Evolutionary conservation across 1,140 invertebrate genomes (phyloP).

Genomic region (Zaprionus lachaisei): DNA sequence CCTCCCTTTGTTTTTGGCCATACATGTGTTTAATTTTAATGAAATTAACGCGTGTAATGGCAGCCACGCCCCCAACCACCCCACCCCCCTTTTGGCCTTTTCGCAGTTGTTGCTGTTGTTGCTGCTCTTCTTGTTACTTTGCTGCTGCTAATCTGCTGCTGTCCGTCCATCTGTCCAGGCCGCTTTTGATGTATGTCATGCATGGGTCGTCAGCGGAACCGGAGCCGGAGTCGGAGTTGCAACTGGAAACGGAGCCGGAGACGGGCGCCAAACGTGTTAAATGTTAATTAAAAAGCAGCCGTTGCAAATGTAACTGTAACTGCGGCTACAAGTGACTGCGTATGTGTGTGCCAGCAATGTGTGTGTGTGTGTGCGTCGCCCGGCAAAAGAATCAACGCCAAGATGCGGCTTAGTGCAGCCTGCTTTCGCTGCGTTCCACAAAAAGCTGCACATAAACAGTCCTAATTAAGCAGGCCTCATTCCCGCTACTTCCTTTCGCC

Average conservation of each 20-base stretch:
- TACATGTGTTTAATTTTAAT: constrained; percentile 83
- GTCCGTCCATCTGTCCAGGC: constrained; percentile 49
- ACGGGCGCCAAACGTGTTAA: constrained; percentile 65
- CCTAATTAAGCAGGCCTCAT: constrained; percentile 60
- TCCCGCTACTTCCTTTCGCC: background rate
- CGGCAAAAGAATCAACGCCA: constrained; percentile 12
- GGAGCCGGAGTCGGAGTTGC: background rate
- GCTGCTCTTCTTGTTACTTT: too few species aligned
- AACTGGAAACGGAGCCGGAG: background rate
- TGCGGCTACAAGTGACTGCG: constrained; percentile 13
- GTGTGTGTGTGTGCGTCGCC: constrained; percentile 6
- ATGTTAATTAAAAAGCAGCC: constrained; percentile 78
- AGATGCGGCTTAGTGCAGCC: constrained; percentile 47
- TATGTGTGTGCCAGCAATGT: background rate
- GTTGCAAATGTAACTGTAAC: constrained; percentile 32
- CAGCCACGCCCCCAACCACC: constrained; percentile 50
- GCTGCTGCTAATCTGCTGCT: constrained; percentile 42
- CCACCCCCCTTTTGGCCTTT: background rate
- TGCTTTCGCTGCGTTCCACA: constrained; percentile 8
- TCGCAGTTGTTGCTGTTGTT: too few species aligned
- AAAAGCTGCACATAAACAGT: constrained; percentile 68
- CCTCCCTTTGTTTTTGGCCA: constrained; percentile 74
- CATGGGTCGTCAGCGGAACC: constrained; percentile 30
- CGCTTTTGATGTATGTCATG: constrained; percentile 79
- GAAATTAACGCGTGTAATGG: constrained; percentile 80